Conservation (phyloP, 1,140 invertebrate genomes). For the Ylistrum balloti region DNA sequence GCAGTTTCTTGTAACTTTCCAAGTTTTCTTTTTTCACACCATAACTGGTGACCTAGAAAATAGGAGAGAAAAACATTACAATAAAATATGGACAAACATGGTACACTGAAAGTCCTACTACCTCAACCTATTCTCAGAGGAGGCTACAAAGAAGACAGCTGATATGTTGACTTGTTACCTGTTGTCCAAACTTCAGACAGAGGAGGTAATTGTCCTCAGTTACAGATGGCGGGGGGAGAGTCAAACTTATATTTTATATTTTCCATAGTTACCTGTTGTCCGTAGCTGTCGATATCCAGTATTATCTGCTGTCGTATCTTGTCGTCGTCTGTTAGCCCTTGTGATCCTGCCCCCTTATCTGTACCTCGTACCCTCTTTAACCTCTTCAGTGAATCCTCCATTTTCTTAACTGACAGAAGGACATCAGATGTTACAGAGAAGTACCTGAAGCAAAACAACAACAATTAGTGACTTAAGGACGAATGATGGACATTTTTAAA, state of each 20-base stretch:
- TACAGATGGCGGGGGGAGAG: too few relatives aligned
- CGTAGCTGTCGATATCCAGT: slow-evolving; percentile 89
- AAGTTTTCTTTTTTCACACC: slow-evolving; percentile 65
- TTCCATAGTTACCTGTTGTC: slow-evolving; percentile 77
- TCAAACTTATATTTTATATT: too few relatives aligned
- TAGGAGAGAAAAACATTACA: not conserved
- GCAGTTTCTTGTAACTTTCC: slow-evolving; percentile 68
- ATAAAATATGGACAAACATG: not conserved
- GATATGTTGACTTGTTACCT: too few relatives aligned
- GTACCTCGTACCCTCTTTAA: slow-evolving; percentile 92
- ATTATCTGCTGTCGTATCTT: slow-evolving; percentile 95
- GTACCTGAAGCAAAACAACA: slow-evolving; percentile 86
- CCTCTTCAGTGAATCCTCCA: slow-evolving; percentile 96
- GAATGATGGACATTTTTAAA: too few relatives aligned
- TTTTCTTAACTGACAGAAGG: slow-evolving; percentile 95
- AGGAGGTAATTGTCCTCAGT: too few relatives aligned
- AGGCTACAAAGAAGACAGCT: too few relatives aligned
- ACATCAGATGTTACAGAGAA: slow-evolving; percentile 92
- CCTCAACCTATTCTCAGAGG: too few relatives aligned
- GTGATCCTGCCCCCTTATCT: slow-evolving; percentile 70
- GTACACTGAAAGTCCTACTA: too few relatives aligned
- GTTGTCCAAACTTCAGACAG: too few relatives aligned
- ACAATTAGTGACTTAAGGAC: not conserved
- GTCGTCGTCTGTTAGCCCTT: slow-evolving; percentile 91
- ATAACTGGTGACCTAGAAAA: slow-evolving; percentile 71